Conservation (phyloP, 2,888 invertebrate genomes). For the Anagyrus pseudococci region DNA sequence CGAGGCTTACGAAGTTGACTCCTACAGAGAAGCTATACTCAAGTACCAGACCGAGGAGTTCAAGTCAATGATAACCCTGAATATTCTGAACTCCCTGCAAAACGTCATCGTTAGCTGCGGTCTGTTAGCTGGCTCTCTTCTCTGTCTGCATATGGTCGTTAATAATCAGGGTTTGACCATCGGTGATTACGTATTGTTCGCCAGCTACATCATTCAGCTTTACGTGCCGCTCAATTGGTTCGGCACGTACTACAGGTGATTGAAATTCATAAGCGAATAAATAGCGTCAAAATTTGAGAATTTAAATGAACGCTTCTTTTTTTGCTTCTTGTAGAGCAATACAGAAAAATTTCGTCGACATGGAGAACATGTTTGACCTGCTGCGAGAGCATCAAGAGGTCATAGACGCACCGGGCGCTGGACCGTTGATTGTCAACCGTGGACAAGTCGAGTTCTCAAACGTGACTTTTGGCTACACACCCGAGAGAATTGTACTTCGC, state of each 20-base stretch:
- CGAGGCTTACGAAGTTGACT: constrained; percentile 87
- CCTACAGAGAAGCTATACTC: constrained; percentile 84
- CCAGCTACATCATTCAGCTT: constrained; percentile 91
- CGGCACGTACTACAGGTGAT: constrained; percentile 94
- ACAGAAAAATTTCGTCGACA: constrained; percentile 97
- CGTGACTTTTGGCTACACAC: constrained; percentile 87
- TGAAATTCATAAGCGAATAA: background rate
- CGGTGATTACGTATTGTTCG: constrained; percentile 96
- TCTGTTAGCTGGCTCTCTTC: constrained; percentile 82
- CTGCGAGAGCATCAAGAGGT: constrained; percentile 88
- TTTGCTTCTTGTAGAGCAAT: constrained; percentile 74
- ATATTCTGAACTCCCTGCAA: constrained; percentile 89
- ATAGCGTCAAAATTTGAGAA: constrained; percentile 4
- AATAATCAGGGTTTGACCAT: constrained; percentile 75
- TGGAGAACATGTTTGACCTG: constrained; percentile 99
- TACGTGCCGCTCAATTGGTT: constrained; percentile 98
- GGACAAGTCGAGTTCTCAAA: constrained; percentile 88
- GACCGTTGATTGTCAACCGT: constrained; percentile 71
- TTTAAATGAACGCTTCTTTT: constrained; percentile 15
- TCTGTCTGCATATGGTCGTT: constrained; percentile 86
- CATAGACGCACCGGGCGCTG: constrained; percentile 81
- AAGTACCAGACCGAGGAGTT: constrained; percentile 92
- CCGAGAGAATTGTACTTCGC: constrained; percentile 77
- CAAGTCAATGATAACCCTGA: constrained; percentile 83
- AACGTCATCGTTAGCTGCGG: constrained; percentile 89